phyloP scores from a whole-genome alignment of 1,140 invertebrate genomes.

The Lerema accius region DNA sequence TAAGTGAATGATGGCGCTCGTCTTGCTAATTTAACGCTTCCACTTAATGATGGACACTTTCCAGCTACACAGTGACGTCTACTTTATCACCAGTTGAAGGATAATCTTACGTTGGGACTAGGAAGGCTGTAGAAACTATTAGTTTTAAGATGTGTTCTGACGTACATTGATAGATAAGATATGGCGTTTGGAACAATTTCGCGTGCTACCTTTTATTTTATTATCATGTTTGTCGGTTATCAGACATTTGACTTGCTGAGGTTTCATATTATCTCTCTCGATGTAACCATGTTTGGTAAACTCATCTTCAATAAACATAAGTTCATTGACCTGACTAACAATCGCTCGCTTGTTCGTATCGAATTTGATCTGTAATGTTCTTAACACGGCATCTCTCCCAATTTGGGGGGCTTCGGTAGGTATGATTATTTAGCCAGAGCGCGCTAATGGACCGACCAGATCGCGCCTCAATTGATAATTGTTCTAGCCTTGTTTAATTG shows the following conservation, averaged over 20 bases:
- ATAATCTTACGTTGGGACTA: no score
- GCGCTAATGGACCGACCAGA: conserved; percentile 56
- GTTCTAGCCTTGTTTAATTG: conserved; percentile 68
- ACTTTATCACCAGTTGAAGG: background rate
- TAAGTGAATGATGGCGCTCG: conserved; percentile 72
- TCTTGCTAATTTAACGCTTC: conserved; percentile 50
- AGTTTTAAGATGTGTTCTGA: conserved; percentile 17
- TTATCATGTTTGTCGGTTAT: conserved; percentile 53
- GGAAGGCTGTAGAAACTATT: background rate
- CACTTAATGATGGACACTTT: conserved; percentile 30
- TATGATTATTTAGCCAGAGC: conserved; percentile 56
- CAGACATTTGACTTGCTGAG: conserved; percentile 69
- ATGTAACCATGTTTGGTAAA: conserved; percentile 39
- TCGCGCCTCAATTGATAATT: conserved; percentile 69
- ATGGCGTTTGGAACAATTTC: conserved; percentile 45
- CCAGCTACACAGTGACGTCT: conserved; percentile 14
- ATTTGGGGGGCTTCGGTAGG: conserved; percentile 44
- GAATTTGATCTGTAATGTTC: conserved; percentile 16
- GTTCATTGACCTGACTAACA: conserved; percentile 43
- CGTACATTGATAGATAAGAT: conserved; percentile 54
- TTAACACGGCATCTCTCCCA: conserved; percentile 31
- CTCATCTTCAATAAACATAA: conserved; percentile 40
- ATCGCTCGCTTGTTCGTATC: conserved; percentile 18
- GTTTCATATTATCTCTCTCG: conserved; percentile 50
- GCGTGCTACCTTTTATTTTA: conserved; percentile 50